Percentiles rank a stretch among this genome's conserved stretches.
phyloP scores from a whole-genome alignment of 2,113 vertebrate species.

The Asarcornis scutulata region DNA sequence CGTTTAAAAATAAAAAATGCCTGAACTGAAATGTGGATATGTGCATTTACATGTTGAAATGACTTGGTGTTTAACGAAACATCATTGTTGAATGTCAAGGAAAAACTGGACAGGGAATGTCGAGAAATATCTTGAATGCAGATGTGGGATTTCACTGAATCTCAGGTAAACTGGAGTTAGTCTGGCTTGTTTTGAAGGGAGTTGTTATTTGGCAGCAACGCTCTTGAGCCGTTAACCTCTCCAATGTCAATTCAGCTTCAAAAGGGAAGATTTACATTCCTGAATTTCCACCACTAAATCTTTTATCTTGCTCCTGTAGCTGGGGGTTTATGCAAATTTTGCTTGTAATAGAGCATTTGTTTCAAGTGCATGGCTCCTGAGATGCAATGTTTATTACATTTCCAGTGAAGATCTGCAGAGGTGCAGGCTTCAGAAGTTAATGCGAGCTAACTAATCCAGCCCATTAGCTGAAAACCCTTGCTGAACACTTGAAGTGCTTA shows the following conservation, averaged over 20 bases:
- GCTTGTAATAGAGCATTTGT: background rate
- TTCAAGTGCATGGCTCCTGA: background rate
- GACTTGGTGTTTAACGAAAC: background rate
- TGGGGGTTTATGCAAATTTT: slow-evolving; percentile 7
- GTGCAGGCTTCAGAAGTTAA: slow-evolving; percentile 50
- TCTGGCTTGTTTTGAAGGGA: background rate
- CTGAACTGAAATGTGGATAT: fast-evolving
- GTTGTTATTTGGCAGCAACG: background rate
- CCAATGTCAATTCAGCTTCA: background rate
- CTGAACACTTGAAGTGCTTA: background rate
- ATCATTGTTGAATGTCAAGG: background rate
- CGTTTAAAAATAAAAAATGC: background rate
- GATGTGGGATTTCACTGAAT: background rate
- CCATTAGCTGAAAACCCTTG: slow-evolving; percentile 23
- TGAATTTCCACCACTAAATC: background rate
- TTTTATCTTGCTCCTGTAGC: background rate
- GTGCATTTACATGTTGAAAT: background rate
- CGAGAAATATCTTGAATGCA: background rate
- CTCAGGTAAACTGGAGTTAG: background rate
- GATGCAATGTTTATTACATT: background rate
- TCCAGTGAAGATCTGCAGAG: background rate
- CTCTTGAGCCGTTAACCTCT: background rate
- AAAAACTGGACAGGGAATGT: background rate
- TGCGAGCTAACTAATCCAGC: slow-evolving; percentile 39
- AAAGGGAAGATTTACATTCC: background rate